Percentiles rank a stretch among this genome's conserved stretches.
phyloP scores from a whole-genome alignment of 2,797 vertebrate genomes.

The Catharus ustulatus region DNA sequence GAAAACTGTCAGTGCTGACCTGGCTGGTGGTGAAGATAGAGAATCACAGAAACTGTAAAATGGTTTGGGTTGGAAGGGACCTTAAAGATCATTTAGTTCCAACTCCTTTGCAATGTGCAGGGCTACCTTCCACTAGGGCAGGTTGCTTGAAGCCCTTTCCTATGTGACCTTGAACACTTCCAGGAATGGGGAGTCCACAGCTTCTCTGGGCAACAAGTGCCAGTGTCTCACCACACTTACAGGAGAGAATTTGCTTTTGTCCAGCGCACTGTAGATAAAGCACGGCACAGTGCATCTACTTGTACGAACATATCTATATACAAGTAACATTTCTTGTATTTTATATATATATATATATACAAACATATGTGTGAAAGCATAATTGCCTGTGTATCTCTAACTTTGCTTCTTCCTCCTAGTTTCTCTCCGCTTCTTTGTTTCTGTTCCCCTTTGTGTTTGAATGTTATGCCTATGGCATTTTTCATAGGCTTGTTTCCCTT shows the following conservation, averaged over 20 bases:
- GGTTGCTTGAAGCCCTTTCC: background rate
- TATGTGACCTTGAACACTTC: background rate
- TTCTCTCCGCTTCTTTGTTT: background rate
- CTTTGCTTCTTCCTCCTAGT: background rate
- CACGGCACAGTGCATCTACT: background rate
- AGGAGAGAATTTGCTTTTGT: background rate
- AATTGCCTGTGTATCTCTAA: background rate
- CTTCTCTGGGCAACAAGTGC: background rate
- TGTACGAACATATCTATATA: background rate
- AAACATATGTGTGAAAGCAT: background rate
- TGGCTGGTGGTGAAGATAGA: background rate
- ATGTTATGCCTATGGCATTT: background rate
- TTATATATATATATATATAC: background rate
- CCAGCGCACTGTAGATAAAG: background rate
- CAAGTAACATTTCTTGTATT: background rate
- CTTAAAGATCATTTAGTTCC: background rate
- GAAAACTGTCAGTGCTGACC: background rate
- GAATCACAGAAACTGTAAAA: background rate
- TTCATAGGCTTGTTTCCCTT: background rate
- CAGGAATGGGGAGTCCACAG: background rate
- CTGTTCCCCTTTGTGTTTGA: slow-evolving; percentile 34
- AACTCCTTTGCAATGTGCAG: background rate
- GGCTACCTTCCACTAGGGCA: background rate
- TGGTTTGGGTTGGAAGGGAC: background rate
- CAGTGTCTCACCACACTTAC: background rate